Evolutionary conservation across 53 echinoderm and acorn worm genomes (phyloP), one percentile per base, ranked within the genome.

Genomic region (Hippasteria phrygiana): DNA sequence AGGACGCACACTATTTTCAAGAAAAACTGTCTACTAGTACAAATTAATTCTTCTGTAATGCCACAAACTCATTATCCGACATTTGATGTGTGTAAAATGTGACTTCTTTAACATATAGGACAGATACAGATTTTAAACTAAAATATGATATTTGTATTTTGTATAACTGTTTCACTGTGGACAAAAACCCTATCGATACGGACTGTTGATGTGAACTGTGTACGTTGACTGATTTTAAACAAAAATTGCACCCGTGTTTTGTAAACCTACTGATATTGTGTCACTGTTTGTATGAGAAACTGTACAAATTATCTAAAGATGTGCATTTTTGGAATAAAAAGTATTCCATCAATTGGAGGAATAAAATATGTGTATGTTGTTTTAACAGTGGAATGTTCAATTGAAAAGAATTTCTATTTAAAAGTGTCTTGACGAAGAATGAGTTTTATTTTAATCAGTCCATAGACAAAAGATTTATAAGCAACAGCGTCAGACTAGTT

Each of bases 301-400:
- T 85, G 85, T 85, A 70, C 66, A 85, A 85, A 85, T 70, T 85
- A 85, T 46, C 51, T 17, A 35, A 69, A 64, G 47, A 85, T 69
- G 69, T 70, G 71, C n/a, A 84, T 84, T 90, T 90, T 75, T 84
- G 47, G 64, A 84, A 90, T 75, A 75, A 66, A 90, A 90, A 17
- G 71, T 84, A 69, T 80, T 71, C 80, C 89, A 71, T 71, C 40
- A 71, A 51, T 78, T 80, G 80, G 55, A 79, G 71, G 67, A 22
- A 18, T 12, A 11, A 10, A 4, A 17, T 55, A 16, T 79, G 38
- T 45, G 74, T n/a, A 7, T 74, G 74, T 48, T 48, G 8, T n/a
- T n/a, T n/a, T n/a, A n/a, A n/a, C n/a, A n/a, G n/a, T n/a, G n/a
- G n/a, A n/a, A 48, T 10, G 8, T 48, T 48, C 48, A 48, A 48